These are phyloP conservation scores for Lepilemur septentrionalis DNA, from an alignment of 2,797 vertebrate species.

Conservation along the genomic window DNA sequence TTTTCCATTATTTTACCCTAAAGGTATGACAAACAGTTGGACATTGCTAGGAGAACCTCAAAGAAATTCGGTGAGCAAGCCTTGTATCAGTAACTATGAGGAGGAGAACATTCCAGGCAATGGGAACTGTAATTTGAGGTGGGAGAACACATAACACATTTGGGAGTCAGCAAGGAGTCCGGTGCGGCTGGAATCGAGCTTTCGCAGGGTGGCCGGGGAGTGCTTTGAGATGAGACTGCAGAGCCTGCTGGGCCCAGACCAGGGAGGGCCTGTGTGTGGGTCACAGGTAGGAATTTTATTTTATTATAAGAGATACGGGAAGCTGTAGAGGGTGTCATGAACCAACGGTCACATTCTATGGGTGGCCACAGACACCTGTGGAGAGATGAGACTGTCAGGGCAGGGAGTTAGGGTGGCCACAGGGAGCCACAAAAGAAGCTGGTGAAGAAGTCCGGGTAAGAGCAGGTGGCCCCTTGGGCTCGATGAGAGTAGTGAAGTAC, in stretches of 20 bases:
- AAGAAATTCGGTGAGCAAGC: neutral
- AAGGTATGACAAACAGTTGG: neutral
- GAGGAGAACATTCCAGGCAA: neutral
- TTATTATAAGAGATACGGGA: neutral
- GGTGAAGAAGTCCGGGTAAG: accelerated
- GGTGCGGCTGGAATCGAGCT: neutral
- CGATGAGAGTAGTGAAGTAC: neutral
- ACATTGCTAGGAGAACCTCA: neutral
- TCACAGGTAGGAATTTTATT: neutral
- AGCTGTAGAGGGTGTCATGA: too few relatives aligned
- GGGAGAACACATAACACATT: too few relatives aligned
- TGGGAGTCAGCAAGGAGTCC: neutral
- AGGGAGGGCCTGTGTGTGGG: accelerated
- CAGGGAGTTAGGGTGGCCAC: too few relatives aligned
- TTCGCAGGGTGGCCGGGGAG: neutral
- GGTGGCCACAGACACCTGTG: neutral
- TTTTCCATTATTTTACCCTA: neutral
- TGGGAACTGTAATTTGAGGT: neutral
- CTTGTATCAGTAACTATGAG: neutral
- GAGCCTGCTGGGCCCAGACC: too few relatives aligned
- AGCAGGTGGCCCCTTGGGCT: neutral
- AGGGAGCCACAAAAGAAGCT: neutral
- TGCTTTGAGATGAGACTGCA: neutral
- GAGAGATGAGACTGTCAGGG: neutral
- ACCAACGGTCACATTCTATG: neutral